Base-by-base conservation (phyloP, 1,140 invertebrate genomes). In the Harlomillsia oculata region DNA sequence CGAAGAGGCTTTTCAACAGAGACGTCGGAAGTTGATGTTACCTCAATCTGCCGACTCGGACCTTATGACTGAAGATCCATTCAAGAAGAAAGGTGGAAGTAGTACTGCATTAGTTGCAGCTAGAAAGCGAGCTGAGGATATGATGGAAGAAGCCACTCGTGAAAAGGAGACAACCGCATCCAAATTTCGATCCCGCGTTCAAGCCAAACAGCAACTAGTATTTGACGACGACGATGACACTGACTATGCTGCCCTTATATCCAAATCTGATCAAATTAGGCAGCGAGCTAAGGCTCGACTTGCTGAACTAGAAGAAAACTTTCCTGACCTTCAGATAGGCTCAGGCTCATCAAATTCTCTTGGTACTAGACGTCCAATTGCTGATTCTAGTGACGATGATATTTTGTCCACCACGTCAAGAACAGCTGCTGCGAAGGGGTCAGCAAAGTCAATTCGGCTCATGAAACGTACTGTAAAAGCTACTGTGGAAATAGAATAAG, bases 71-170 rank as follows among this genome's bases (percentile, higher is more conserved):
- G 60, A 62, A 37, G 57, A 59, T 40, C 53, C 61, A 13, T 53
- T 63, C 49, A 59, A 59, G 39, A 32, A 26, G 5, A 30, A 36
- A 26, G 37, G 14, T 40, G 37, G 18, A 1, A 45, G 25, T 18
- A 32, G 16, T 16, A 20, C 30, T 23, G 55, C 45, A 39, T 8
- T 57, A 20, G 28, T 49, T 14, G 39, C 37, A 6, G 39, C 56
- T 14, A 29, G 49, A 4, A 13, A 39, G 25, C 18, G 36, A 13
- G 49, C 51, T 20, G 61, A 63, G 32, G 46, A 59, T 0, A 45
- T 63, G 48, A 55, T 55, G 23, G 53, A 63, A 11, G 56, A 63
- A 43, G 43, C 59, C 53, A 58, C 40, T 13, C 25, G 29, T 0
- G 60, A 62, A 18, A 37, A 52, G 4, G 57, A 56, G n/a, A 44